Percentiles rank a stretch among this genome's conserved stretches.
phyloP scores from a whole-genome alignment of 1,140 invertebrate genomes.

The Leptinotarsa texana region DNA sequence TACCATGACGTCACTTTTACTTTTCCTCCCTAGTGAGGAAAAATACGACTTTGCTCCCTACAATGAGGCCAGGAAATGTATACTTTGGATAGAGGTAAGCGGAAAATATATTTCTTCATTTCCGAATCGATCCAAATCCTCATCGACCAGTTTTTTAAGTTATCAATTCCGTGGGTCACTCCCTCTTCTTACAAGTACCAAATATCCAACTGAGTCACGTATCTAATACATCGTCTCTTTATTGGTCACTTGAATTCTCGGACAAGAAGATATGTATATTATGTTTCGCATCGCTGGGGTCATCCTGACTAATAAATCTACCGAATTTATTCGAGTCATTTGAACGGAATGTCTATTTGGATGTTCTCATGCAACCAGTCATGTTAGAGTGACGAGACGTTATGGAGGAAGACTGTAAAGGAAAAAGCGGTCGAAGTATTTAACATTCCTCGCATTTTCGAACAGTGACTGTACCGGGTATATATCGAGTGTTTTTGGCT shows the following conservation, averaged over 20 bases:
- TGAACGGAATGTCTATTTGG: neutral
- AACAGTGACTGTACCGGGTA: neutral
- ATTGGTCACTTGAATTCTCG: neutral
- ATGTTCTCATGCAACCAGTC: neutral
- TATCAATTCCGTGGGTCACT: neutral
- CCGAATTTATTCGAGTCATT: conserved; percentile 17
- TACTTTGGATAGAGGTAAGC: too few relatives aligned
- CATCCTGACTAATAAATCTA: conserved; percentile 10
- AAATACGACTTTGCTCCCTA: too few relatives aligned
- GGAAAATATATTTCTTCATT: too few relatives aligned
- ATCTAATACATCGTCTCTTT: neutral
- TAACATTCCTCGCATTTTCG: neutral
- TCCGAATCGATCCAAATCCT: too few relatives aligned
- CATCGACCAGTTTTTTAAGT: too few relatives aligned
- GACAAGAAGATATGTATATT: neutral
- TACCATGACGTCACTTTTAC: too few relatives aligned
- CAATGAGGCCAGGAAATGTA: too few relatives aligned
- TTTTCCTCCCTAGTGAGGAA: too few relatives aligned
- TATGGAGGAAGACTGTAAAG: neutral
- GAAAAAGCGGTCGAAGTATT: neutral
- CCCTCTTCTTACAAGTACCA: neutral
- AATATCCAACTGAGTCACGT: neutral
- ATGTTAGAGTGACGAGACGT: neutral
- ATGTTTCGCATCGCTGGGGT: conserved; percentile 8
- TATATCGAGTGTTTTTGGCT: neutral